Base-by-base conservation (phyloP, 2,797 vertebrate species). In the Enteromius viviparus region DNA sequence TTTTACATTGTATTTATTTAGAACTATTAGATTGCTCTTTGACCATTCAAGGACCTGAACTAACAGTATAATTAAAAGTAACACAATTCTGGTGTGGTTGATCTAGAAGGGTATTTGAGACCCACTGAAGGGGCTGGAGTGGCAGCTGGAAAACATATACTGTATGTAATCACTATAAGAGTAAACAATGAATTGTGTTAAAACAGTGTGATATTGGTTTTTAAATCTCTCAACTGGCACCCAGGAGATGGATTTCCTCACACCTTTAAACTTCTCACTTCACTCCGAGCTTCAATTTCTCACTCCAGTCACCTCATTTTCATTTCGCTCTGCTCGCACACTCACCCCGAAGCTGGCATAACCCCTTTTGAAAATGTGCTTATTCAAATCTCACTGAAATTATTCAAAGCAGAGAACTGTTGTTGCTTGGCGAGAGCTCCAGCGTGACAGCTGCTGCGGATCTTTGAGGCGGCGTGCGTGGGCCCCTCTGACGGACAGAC, bases 401-500 rank as follows among this genome's bases (percentile, higher is more conserved):
- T 84, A 87, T 88, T 88, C 82, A 88, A 87, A 88, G 69, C 71
- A 83, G 83, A 68, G 69, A 78, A 84, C 85, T 84, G 81, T 84
- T 80, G 84, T 77, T 87, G 83, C 83, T 84, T 84, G 66, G 65
- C 45, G 45, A 84, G 80, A 64, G 45, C 76, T 86, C 76, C 45
- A 34, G 64, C n/a, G 74, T 65, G 77, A 85, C 88, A 89, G 90
- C 87, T 91, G 89, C 88, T 81, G 83, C 75, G 23, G 79, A 84
- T 88, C 85, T 81, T 75, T 85, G 76, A 83, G 87, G 76, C 65
- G 78, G 87, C 29, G 40, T 87, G 81, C 74, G 81, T 71, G 78
- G 88, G 70, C 83, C 84, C 85, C 83, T 76, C 74, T 89, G 89
- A 90, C 71, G 80, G 89, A 89, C 88, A 84, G 78, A 72, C 71